Evolutionary conservation across 1,140 invertebrate genomes (phyloP), one percentile per base, ranked within the genome.

Genomic region (Pomacea maculata): DNA sequence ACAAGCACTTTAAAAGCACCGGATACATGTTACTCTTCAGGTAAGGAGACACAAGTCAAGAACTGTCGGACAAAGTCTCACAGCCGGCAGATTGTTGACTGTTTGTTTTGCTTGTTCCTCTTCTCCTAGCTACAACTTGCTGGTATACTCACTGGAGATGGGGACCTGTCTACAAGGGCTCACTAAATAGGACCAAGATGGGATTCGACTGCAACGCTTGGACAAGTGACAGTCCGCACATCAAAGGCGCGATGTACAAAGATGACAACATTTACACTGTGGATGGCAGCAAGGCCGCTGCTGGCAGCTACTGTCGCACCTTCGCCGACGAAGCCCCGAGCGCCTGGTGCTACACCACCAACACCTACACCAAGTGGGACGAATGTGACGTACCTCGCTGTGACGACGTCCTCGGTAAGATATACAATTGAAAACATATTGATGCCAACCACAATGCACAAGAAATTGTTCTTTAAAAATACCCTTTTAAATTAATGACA

Each of bases 261-360:
- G 34, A 14, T 7, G 71, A 73, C 29, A 52, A 29, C 71, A 34
- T 34, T 10, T 73, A 73, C 71, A 29, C 71, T 34, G 45, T 52
- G 0, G 71, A 72, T 52, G 10, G 54, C 71, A 45, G 34, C 71
- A 25, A 34, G 29, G 6, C 29, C 11, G 71, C 71, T 10, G 71
- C 71, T 52, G 54, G 10, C 19, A 73, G 54, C 71, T 73, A 73
- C 71, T 73, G 71, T 52, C 71, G 71, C n/a, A 73, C 54, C 71
- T 73, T 73, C 29, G 71, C 45, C 45, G 71, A 73, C 71, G 71
- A 29, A 17, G 45, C 4, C 1, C 14, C 9, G 10, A 11, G 15
- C 2, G 71, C 21, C 4, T 73, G 71, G 71, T 73, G 71, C 29
- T 73, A 73, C 71, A 15, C 12, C 34, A 73, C 45, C 71, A 10